Base-by-base conservation (phyloP, 2,113 vertebrate species). In the Psammodynastes pulverulentus region DNA sequence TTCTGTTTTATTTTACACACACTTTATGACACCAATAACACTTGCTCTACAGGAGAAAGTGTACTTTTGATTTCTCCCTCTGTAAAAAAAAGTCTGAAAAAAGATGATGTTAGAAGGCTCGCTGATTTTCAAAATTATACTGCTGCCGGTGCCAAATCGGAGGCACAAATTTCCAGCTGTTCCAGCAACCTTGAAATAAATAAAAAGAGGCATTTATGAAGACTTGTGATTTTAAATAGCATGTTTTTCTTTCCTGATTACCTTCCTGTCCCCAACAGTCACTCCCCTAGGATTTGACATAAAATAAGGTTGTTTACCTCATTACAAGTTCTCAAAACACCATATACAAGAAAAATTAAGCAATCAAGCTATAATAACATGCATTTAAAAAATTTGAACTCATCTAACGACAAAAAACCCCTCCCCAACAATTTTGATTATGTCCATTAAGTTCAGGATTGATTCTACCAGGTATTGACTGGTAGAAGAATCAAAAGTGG, bases 161-260 rank as follows among this genome's bases (percentile, higher is more conserved):
- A 90, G 72, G 89, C 45, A 0, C 8, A 52, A 67, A 89, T 90
- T 89, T 93, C 93, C 91, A 93, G 48, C 84, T 89, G 93, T 94
- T 96, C 91, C 51, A 88, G 89, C 90, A 92, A 87, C 84, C 93
- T 94, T 91, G 91, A 94, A 94, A 95, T 79, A 79, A 90, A 90
- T 58, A 93, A 94, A 95, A 96, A 93, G 90, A 96, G 96, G 43
- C 85, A 91, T 94, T 96, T 96, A 93, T 95, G 93, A 94, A 94
- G 90, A 67, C 89, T 93, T 58, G 52, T 46, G 87, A 84, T 88
- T 93, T 92, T 89, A 86, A 94, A 93, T 23, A 23, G 26, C 46
- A 91, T 54, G 87, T 1, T 10, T 92, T 95, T 93, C 95, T 79
- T 43, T 79, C 72, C 34, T 96, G 87, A 95, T 92, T 87, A 89